phyloP scores from a whole-genome alignment of 1,140 invertebrate genomes.

The Lucilia cuprina region DNA sequence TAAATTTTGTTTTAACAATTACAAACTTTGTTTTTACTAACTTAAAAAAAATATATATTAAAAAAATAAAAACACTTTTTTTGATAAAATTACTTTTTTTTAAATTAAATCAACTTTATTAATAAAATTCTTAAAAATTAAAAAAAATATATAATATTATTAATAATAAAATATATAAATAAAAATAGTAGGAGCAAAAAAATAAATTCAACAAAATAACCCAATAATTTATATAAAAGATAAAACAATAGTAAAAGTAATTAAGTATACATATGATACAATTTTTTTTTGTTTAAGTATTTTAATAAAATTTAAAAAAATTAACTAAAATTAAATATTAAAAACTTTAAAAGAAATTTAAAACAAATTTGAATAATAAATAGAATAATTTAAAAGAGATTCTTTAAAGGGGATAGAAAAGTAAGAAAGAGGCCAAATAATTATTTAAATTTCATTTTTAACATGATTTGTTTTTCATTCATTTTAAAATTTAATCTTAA shows the following conservation, averaged over 20 bases:
- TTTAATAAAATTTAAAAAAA: neutral
- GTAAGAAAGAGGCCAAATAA: neutral
- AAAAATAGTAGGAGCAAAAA: neutral
- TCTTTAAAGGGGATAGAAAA: neutral
- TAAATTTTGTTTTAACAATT: neutral
- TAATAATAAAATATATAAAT: neutral
- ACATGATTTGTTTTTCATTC: neutral
- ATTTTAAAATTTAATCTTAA: neutral
- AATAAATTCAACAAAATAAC: constrained; percentile 4
- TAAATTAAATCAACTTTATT: constrained; percentile 25
- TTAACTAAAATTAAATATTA: no score
- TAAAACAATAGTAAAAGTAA: neutral
- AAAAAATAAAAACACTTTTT: neutral
- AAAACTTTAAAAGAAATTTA: neutral
- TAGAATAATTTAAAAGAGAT: neutral
- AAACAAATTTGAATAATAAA: neutral
- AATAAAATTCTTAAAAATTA: neutral
- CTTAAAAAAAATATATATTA: neutral
- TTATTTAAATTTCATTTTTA: neutral
- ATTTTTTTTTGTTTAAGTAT: neutral
- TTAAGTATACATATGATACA: neutral
- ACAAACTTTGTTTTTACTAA: neutral
- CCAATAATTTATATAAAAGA: neutral
- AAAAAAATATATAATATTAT: neutral
- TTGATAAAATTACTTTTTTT: neutral